Evolutionary conservation across 1,140 invertebrate species (phyloP), one percentile per base, ranked within the genome.

Genomic region (Elysia chlorotica): DNA sequence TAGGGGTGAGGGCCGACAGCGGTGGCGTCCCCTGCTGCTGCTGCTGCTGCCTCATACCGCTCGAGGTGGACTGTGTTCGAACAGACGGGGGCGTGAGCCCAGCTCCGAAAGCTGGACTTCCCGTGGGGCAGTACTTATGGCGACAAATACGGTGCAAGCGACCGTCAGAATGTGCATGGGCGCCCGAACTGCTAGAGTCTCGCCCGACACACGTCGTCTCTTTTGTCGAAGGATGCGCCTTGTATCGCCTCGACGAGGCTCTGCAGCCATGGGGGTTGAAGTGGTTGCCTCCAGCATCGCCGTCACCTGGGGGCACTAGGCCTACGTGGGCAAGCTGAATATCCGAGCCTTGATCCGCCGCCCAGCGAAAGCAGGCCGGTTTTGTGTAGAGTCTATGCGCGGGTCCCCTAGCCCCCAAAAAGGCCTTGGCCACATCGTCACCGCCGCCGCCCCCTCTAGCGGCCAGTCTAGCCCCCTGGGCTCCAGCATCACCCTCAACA

Each of bases 91-190:
- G n/a, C 38, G 17, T 2, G 19, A 35, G 19, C 57, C 59, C 14
- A 23, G 19, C 28, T 19, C 6, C 21, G 23, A 17, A 33, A n/a
- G 38, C 70, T 30, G 33, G 30, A 0, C 74, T 70, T 5, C 74
- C 63, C 28, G 66, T 74, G 4, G 74, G 68, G 37, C 76, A 78
- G 36, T 76, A 71, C 59, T 74, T 76, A 41, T 78, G 74, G 48
- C 76, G 71, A 61, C 76, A 78, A 0, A 78, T 14, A 0, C 59
- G 59, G 25, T 74, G 65, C 54, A 78, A 54, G 25, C 76, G 67
- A n/a, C 76, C 76, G 41, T 78, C 76, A n/a, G 76, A 78, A 37
- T 78, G 76, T 30, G 76, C 74, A 72, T 78, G 76, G 61, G 71
- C 63, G 68, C 61, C 59, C 56, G 71, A 67, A 54, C 57, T 59